These are phyloP conservation scores for Lasioglossum oenotherae DNA, from an alignment of 2,888 invertebrate genomes.

Conservation along the genomic window DNA sequence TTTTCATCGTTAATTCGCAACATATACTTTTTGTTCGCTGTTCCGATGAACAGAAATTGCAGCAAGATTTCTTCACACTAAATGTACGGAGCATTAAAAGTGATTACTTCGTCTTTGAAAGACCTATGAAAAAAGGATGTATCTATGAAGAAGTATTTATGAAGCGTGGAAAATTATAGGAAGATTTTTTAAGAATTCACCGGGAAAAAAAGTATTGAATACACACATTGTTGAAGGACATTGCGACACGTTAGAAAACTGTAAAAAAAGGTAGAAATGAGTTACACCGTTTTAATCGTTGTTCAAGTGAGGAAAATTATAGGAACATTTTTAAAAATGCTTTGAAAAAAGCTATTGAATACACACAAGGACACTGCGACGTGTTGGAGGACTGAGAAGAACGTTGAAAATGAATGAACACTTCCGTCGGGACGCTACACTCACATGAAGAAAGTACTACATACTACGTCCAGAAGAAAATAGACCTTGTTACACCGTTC, in stretches of 20 bases:
- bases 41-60: not conserved
- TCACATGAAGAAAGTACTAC: not conserved
- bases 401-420: not conserved
- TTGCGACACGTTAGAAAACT: not conserved
- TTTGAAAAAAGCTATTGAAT: not conserved
- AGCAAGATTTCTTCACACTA: not conserved
- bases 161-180: not conserved
- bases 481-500: not conserved
- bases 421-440: not conserved
- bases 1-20: not conserved
- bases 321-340: not conserved
- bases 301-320: not conserved
- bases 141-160: no score
- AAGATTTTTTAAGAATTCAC: not conserved
- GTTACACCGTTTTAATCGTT: not conserved
- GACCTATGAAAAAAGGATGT: no score
- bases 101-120: not conserved
- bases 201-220: not conserved
- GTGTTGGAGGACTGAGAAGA: not conserved
- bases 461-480: conserved; percentile 5
- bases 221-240: not conserved
- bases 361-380: not conserved
- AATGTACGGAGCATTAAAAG: not conserved
- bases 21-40: not conserved
- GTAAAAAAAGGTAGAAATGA: not conserved